A percentile compares a stretch with the other conserved stretches of the same genome.
Conservation (phyloP, 2,797 vertebrate species). For the Spea hammondii region DNA sequence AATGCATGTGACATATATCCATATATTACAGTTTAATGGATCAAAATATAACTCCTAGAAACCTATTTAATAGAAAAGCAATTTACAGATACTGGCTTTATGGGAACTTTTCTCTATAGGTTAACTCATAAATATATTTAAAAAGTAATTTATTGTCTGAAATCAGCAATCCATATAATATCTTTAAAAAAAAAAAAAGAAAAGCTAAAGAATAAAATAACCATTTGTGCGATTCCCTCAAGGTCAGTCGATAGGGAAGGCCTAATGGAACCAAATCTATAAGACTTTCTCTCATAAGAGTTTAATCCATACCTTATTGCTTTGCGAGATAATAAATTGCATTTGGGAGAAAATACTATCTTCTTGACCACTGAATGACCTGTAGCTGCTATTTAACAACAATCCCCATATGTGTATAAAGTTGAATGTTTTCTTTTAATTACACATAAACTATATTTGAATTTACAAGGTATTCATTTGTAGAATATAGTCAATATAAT, state of each 20-base stretch:
- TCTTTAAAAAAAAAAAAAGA: neutral
- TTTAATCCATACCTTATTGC: constrained; percentile 40
- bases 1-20: no score
- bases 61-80: no score
- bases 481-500: no score
- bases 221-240: constrained; percentile 10
- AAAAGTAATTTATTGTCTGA: neutral
- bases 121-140: neutral
- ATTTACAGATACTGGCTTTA: no score
- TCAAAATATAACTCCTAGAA: no score
- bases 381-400: neutral
- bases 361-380: constrained; percentile 22
- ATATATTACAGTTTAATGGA: no score
- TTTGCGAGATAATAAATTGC: constrained; percentile 18
- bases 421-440: no score
- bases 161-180: constrained; percentile 5
- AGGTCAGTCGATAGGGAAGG: constrained; percentile 22
- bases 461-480: no score
- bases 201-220: constrained; percentile 7
- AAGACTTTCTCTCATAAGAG: constrained; percentile 28
- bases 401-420: neutral
- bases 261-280: constrained; percentile 32
- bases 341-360: constrained; percentile 3
- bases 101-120: neutral
- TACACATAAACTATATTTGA: no score